phyloP scores from a whole-genome alignment of 2,113 vertebrate genomes.

The Hystrix cristata region DNA sequence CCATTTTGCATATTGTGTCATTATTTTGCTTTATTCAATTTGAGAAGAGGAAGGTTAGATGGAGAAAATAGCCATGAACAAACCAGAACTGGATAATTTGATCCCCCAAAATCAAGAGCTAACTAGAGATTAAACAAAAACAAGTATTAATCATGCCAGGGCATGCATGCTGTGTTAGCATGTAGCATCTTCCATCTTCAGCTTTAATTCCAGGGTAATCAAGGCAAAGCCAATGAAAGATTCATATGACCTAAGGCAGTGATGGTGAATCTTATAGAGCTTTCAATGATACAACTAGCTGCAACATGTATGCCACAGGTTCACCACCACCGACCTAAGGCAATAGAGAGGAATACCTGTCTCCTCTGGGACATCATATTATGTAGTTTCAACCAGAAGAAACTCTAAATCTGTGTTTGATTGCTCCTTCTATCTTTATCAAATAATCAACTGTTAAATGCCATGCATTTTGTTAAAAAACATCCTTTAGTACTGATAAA shows the following conservation, averaged over 20 bases:
- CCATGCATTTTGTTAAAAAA: conserved; percentile 75
- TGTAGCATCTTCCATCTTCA: conserved; percentile 24
- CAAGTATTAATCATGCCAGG: conserved; percentile 14
- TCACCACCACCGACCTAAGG: background rate
- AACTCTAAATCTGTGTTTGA: conserved; percentile 37
- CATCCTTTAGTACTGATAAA: conserved; percentile 42
- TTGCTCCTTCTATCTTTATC: conserved; percentile 47
- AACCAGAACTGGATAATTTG: conserved; percentile 18
- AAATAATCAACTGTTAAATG: conserved; percentile 63
- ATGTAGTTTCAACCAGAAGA: background rate
- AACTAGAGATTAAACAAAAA: conserved; percentile 61
- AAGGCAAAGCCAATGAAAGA: conserved; percentile 58
- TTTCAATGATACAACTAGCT: background rate
- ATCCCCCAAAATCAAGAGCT: conserved; percentile 71
- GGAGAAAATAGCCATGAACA: background rate
- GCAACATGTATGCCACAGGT: background rate
- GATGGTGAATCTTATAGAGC: background rate
- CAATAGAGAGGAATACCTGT: conserved; percentile 1
- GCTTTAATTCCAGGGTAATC: conserved; percentile 13
- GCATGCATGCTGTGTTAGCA: conserved; percentile 71
- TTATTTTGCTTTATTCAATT: conserved; percentile 43
- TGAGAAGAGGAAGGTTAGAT: background rate
- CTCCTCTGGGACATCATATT: background rate
- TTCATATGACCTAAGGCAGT: background rate
- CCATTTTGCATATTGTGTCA: background rate